Evolutionary conservation across 1,140 invertebrate species (phyloP), one percentile per base, ranked within the genome.

Genomic region (Holotrichia oblita): DNA sequence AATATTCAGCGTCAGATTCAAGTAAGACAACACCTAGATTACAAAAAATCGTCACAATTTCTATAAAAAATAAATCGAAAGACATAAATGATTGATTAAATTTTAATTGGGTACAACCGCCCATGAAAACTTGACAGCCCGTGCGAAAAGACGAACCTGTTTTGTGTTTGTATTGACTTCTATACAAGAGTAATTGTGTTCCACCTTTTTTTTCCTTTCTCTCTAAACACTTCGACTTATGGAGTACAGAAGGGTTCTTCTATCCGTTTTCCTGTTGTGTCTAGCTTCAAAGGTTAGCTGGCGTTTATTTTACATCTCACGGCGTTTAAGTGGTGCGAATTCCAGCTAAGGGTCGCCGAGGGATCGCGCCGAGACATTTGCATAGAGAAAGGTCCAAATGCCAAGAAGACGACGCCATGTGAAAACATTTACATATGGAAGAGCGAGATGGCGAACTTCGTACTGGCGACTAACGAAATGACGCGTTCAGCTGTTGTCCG

Each of bases 371-470:
- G 20, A 22, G 75, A 76, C 44, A 59, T 75, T 80, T 78, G 79
- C 76, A 48, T 41, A 22, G 73, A 75, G 55, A 75, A 41, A 27
- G 24, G 41, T 61, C n/a, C 40, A 17, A 80, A 69, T 55, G 76
- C n/a, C n/a, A n/a, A n/a, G n/a, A n/a, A 41, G n/a, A 81, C 78
- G 44, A 44, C 78, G 27, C 77, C 80, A 14, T 83, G 82, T 72
- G 79, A 81, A 9, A 80, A 80, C 48, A 83, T 83, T 77, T 83
- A 81, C 80, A 73, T 83, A 61, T 82, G 79, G 80, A 74, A 78
- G 27, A 79, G 77, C 41, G 73, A 79, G 55, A n/a, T 27, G 34
- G 22, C 77, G 9, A 77, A 81, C 12, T 83, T 83, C 78, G 76
- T 81, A n/a, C 79, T 79, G 55, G 61, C 61, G 61, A 10, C 79